Conservation (phyloP, 2,888 invertebrate genomes). For the Margaritifera margaritifera region DNA sequence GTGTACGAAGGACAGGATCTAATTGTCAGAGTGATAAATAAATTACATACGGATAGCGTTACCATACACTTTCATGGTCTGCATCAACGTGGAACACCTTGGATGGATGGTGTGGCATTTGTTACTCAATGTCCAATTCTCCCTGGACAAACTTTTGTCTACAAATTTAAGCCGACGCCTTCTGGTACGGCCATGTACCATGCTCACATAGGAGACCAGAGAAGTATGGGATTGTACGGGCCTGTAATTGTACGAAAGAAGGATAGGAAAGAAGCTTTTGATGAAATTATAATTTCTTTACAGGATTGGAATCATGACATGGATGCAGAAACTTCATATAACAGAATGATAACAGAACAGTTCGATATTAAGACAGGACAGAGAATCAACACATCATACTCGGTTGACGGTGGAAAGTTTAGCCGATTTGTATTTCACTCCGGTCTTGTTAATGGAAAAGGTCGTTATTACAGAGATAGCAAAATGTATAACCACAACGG, state of each 20-base stretch:
- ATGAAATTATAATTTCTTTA: slow-evolving; percentile 13
- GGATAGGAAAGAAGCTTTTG: slow-evolving; percentile 1
- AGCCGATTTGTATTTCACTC: slow-evolving; percentile 24
- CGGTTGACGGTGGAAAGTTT: slow-evolving; percentile 19
- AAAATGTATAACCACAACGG: slow-evolving; percentile 31
- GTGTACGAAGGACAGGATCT: slow-evolving; percentile 43
- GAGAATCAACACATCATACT: background rate
- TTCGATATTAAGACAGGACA: slow-evolving; percentile 2
- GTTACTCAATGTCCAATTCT: slow-evolving; percentile 54
- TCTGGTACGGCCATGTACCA: slow-evolving; percentile 51
- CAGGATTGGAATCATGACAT: slow-evolving; percentile 28
- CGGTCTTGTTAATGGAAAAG: slow-evolving; percentile 45
- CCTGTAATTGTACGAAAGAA: slow-evolving; percentile 35
- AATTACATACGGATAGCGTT: slow-evolving; percentile 38
- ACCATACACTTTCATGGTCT: slow-evolving; percentile 59
- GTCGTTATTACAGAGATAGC: slow-evolving; percentile 21
- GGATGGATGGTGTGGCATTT: slow-evolving; percentile 53
- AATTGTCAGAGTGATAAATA: slow-evolving; percentile 34
- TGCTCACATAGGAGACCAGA: slow-evolving; percentile 47
- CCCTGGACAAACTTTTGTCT: slow-evolving; percentile 44
- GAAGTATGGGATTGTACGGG: slow-evolving; percentile 45
- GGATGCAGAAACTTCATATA: slow-evolving; percentile 20
- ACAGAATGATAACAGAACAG: slow-evolving; percentile 13
- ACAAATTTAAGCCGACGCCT: slow-evolving; percentile 41
- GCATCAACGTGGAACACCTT: too few relatives aligned